These are phyloP conservation scores for Oscheius sp. DNA, from an alignment of 1,140 invertebrate species.

Conservation along the genomic window DNA sequence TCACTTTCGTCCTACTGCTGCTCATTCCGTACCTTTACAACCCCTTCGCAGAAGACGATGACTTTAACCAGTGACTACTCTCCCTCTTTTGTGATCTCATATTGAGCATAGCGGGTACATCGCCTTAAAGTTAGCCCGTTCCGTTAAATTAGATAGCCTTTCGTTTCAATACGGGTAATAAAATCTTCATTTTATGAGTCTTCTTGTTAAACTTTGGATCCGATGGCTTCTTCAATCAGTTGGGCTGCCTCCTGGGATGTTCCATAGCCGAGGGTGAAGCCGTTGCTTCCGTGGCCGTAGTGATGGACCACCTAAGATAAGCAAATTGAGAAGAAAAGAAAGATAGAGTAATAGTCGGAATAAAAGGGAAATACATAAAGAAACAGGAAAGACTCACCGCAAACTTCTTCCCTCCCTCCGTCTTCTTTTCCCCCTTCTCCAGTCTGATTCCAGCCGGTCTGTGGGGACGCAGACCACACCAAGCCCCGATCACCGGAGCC, in stretches of 20 bases:
- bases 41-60: conserved; percentile 37
- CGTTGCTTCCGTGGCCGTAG: conserved; percentile 85
- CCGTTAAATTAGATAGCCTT: too few relatives aligned
- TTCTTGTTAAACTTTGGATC: too few relatives aligned
- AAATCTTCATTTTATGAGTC: too few relatives aligned
- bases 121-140: too few relatives aligned
- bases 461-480: conserved; percentile 23
- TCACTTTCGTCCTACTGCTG: conserved; percentile 65
- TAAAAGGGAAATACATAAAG: conserved; percentile 4
- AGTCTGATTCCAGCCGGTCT: conserved; percentile 19
- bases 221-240: conserved; percentile 5
- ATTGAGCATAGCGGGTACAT: too few relatives aligned
- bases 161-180: too few relatives aligned
- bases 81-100: too few relatives aligned
- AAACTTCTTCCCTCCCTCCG: neutral
- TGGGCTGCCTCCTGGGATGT: conserved; percentile 71
- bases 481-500: conserved; percentile 34
- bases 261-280: conserved; percentile 79
- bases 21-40: conserved; percentile 61
- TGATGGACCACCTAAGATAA: conserved; percentile 75
- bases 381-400: neutral
- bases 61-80: too few relatives aligned
- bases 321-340: neutral
- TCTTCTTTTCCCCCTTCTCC: conserved; percentile 10
- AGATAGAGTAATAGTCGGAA: neutral